Conservation (phyloP, 92 coral and sea anemone genomes). For the Palythoa heliodiscus region DNA sequence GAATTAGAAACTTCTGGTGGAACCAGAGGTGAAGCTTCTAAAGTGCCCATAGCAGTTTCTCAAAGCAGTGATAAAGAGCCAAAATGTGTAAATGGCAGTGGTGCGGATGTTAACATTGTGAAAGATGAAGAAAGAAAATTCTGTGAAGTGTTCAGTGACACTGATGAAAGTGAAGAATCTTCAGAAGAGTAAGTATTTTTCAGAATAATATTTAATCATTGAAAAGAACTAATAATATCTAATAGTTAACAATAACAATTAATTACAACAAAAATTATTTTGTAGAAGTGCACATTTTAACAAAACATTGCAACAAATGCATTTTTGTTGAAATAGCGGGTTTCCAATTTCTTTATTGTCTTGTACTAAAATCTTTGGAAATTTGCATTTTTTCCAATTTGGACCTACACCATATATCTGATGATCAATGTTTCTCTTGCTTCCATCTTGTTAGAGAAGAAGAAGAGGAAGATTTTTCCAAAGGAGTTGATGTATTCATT, state of each 20-base stretch:
- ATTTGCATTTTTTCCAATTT: too few relatives aligned
- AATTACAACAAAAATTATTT: too few relatives aligned
- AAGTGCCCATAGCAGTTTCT: background rate
- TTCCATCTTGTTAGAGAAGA: conserved; percentile 53
- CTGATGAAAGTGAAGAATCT: conserved; percentile 75
- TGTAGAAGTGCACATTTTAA: too few relatives aligned
- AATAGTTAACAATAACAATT: too few relatives aligned
- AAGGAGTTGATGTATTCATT: conserved; percentile 75
- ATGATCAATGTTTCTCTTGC: background rate
- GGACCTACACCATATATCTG: too few relatives aligned
- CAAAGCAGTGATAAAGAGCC: background rate
- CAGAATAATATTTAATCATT: too few relatives aligned
- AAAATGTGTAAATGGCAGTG: background rate
- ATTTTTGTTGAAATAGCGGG: too few relatives aligned
- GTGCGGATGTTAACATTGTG: background rate
- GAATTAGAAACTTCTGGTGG: background rate
- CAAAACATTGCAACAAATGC: too few relatives aligned
- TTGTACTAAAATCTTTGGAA: too few relatives aligned
- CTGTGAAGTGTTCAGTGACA: conserved; percentile 88
- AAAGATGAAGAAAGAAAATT: conserved; percentile 69
- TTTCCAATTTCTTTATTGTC: too few relatives aligned
- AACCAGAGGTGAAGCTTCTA: background rate
- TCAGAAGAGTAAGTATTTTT: conserved; percentile 62
- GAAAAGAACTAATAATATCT: too few relatives aligned
- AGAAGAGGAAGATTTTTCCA: conserved; percentile 83